Percentiles rank a stretch among this genome's conserved stretches.
phyloP scores from a whole-genome alignment of 2,888 invertebrate species.

The Pheosia tremula region DNA sequence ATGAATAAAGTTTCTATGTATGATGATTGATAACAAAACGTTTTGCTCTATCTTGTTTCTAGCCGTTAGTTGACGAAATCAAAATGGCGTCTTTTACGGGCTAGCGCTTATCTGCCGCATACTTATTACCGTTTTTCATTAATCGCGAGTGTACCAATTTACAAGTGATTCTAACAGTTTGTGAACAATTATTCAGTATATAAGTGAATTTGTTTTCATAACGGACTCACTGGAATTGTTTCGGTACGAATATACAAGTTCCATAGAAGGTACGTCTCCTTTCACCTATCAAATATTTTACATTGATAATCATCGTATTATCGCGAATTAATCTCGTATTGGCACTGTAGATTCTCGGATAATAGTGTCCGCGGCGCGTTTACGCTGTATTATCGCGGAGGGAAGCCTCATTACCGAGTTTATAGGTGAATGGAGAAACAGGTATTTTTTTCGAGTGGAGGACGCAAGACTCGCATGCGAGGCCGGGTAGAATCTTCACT shows the following conservation, averaged over 20 bases:
- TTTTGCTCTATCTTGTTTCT: slow-evolving; percentile 61
- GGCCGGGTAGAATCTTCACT: slow-evolving; percentile 63
- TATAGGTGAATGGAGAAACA: slow-evolving; percentile 72
- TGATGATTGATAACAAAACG: slow-evolving; percentile 37
- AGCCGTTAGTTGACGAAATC: slow-evolving; percentile 81
- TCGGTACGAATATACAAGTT: slow-evolving; percentile 41
- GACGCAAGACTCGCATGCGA: slow-evolving; percentile 48
- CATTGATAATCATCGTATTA: slow-evolving; percentile 54
- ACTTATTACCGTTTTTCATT: slow-evolving; percentile 58
- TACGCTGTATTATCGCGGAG: slow-evolving; percentile 46
- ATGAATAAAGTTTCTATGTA: slow-evolving; percentile 5
- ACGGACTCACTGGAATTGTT: slow-evolving; percentile 51
- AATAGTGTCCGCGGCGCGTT: slow-evolving; percentile 34
- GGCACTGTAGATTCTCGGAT: slow-evolving; percentile 20
- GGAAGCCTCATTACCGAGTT: slow-evolving; percentile 66
- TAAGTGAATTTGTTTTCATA: slow-evolving; percentile 51
- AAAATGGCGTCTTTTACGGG: slow-evolving; percentile 82
- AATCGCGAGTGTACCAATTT: slow-evolving; percentile 62
- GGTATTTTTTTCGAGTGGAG: slow-evolving; percentile 67
- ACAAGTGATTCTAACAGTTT: slow-evolving; percentile 64
- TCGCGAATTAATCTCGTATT: slow-evolving; percentile 29
- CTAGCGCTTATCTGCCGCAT: slow-evolving; percentile 78
- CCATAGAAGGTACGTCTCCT: slow-evolving; percentile 77
- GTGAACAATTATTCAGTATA: slow-evolving; percentile 66
- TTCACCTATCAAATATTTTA: slow-evolving; percentile 77